Evolutionary conservation across 1,140 invertebrate genomes (phyloP), one percentile per base, ranked within the genome.

Genomic region (Bombus waltoni): DNA sequence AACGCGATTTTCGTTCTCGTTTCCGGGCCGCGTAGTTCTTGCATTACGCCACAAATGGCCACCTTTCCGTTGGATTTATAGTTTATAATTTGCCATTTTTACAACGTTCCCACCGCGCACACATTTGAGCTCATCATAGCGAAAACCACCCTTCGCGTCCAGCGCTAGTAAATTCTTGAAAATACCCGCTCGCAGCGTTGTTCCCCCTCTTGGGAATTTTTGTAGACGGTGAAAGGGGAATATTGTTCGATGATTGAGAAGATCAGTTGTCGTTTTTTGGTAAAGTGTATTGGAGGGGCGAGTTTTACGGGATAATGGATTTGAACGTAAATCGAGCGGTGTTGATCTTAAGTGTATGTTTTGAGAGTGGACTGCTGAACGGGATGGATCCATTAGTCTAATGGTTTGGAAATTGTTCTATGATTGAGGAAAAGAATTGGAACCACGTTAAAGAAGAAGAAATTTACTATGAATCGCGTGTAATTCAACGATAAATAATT

Each of bases 1-100:
- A 85, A 75, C 70, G 73, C 73, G 65, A 87, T 87, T 80, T 86
- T 86, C 87, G 70, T 53, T 71, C 74, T 44, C 75, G 76, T 86
- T 83, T 82, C 53, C 81, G 53, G 53, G 35, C 72, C 25, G 59
- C 8, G 0, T 25, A 42, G 25, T 83, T 42, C 62, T 38, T 32
- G 59, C 38, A 35, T 40, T 40, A 53, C 81, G 25, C 59, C 28
- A 25, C 28, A 35, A 28, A 70, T 38, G n/a, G 28, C 62, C 44
- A n/a, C 59, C 35, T 42, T 8, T 35, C 6, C 44, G 1, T 40
- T 25, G 42, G 42, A 76, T 42, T 57, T 57, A 68, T 66, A 57
- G 44, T 83, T 83, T 70, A 83, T 68, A 68, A 77, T 83, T 83
- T 68, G 8, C 42, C 35, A 77, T 40, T 77, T 77, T 83, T 83